These are phyloP conservation scores for Conops quadrifasciatus DNA, from an alignment of 2,888 invertebrate species.

Conservation along the genomic window DNA sequence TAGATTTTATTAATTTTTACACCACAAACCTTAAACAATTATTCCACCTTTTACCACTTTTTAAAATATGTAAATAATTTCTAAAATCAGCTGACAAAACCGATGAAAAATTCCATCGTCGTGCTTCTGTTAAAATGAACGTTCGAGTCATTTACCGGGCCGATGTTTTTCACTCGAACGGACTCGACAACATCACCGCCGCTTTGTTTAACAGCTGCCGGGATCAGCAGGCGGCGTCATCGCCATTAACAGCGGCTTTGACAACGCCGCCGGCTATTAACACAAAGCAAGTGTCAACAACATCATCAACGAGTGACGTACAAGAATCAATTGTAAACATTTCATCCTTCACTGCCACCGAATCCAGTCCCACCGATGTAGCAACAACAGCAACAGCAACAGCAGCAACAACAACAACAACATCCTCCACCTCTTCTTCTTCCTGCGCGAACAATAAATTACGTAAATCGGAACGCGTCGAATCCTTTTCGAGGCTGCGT, in stretches of 20 bases:
- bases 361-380: slow-evolving; percentile 12
- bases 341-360: neutral
- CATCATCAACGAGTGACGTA: slow-evolving; percentile 3
- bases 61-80: slow-evolving; percentile 45
- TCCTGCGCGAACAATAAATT: slow-evolving; percentile 39
- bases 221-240: slow-evolving; percentile 46
- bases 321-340: neutral
- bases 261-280: slow-evolving; percentile 35
- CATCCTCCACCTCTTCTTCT: slow-evolving; percentile 10
- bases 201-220: slow-evolving; percentile 48
- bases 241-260: slow-evolving; percentile 51
- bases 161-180: slow-evolving; percentile 54
- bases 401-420: slow-evolving; percentile 15
- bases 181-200: slow-evolving; percentile 57
- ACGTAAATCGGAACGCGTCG: slow-evolving; percentile 60
- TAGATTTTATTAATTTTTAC: too few species aligned
- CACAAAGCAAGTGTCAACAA: neutral
- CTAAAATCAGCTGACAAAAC: slow-evolving; percentile 75
- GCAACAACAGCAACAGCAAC: slow-evolving; percentile 26
- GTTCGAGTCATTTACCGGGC: slow-evolving; percentile 80
- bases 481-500: slow-evolving; percentile 62
- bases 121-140: slow-evolving; percentile 85
- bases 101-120: slow-evolving; percentile 82
- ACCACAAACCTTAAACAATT: too few species aligned
- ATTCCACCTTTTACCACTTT: too few species aligned